These are phyloP conservation scores for Prosapia bicincta DNA, from an alignment of 2,888 invertebrate genomes.

Conservation along the genomic window DNA sequence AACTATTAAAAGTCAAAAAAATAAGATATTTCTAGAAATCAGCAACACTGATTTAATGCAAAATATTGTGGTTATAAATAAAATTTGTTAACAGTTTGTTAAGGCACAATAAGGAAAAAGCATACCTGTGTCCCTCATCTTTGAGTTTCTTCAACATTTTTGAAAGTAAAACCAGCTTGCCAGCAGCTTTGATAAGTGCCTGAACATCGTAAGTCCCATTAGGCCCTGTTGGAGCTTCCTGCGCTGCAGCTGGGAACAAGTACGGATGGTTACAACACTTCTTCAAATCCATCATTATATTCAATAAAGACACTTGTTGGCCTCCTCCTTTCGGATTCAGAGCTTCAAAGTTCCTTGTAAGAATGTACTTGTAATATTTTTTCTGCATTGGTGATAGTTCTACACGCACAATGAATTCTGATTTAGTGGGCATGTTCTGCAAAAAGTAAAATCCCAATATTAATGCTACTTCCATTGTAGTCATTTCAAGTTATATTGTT, in stretches of 20 bases:
- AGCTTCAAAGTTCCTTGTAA: slow-evolving; percentile 97
- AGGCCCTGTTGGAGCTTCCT: slow-evolving; percentile 81
- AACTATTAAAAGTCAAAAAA: too few species aligned
- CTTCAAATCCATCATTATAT: slow-evolving; percentile 99
- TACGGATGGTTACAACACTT: slow-evolving; percentile 99
- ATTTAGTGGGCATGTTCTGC: slow-evolving; percentile 96
- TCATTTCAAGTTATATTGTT: too few species aligned
- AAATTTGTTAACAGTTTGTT: too few species aligned
- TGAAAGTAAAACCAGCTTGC: slow-evolving; percentile 88
- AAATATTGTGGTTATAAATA: too few species aligned
- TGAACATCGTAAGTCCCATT: slow-evolving; percentile 93
- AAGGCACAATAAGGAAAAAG: neutral
- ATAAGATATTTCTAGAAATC: too few species aligned
- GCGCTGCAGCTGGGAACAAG: slow-evolving; percentile 92
- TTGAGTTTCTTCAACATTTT: slow-evolving; percentile 91
- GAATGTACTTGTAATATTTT: slow-evolving; percentile 98
- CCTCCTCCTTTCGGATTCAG: slow-evolving; percentile 94
- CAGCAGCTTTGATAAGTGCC: slow-evolving; percentile 88
- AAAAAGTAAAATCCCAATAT: too few species aligned
- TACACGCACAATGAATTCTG: slow-evolving; percentile 98
- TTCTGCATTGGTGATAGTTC: slow-evolving; percentile 98
- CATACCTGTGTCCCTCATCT: slow-evolving; percentile 75
- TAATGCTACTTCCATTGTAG: too few species aligned
- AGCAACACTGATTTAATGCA: too few species aligned
- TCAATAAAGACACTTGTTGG: slow-evolving; percentile 89